Evolutionary conservation across 92 coral and sea anemone genomes (phyloP).

Genomic region (Porites evermanni): DNA sequence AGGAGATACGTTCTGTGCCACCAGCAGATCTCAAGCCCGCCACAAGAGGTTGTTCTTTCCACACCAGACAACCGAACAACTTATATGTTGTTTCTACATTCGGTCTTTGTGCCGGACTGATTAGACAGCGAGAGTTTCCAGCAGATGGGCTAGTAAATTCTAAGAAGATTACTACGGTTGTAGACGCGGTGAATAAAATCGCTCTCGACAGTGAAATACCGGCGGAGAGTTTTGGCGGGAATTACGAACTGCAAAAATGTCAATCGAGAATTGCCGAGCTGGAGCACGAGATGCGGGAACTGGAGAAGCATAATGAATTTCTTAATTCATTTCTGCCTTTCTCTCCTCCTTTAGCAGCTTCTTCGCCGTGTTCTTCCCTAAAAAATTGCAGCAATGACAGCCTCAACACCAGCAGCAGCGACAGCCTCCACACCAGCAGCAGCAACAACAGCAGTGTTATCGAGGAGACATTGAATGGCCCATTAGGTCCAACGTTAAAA

Average conservation of each 20-base stretch:
- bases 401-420: slow-evolving; percentile 32
- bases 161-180: slow-evolving; percentile 12
- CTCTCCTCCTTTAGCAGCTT: slow-evolving; percentile 36
- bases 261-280: slow-evolving; percentile 18
- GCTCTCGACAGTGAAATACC: slow-evolving; percentile 7
- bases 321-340: slow-evolving; percentile 4
- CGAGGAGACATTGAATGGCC: slow-evolving; percentile 27
- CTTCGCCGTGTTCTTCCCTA: slow-evolving; percentile 6
- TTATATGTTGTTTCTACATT: slow-evolving; percentile 39
- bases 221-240: slow-evolving; percentile 43
- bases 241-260: slow-evolving; percentile 25
- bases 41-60: slow-evolving; percentile 28
- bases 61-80: slow-evolving; percentile 34
- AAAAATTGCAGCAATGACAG: background rate
- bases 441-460: slow-evolving; percentile 34
- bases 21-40: slow-evolving; percentile 34
- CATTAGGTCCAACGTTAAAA: slow-evolving; percentile 18
- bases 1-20: slow-evolving; percentile 21
- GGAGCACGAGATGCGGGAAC: background rate
- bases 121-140: slow-evolving; percentile 39
- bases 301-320: slow-evolving; percentile 11
- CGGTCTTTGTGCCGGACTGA: slow-evolving; percentile 45
- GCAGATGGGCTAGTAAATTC: slow-evolving; percentile 10
- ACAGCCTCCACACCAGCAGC: slow-evolving; percentile 26
- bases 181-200: slow-evolving; percentile 18